Evolutionary conservation across 2,113 vertebrate genomes (phyloP).

Genomic region (Xyliphius kryptos): DNA sequence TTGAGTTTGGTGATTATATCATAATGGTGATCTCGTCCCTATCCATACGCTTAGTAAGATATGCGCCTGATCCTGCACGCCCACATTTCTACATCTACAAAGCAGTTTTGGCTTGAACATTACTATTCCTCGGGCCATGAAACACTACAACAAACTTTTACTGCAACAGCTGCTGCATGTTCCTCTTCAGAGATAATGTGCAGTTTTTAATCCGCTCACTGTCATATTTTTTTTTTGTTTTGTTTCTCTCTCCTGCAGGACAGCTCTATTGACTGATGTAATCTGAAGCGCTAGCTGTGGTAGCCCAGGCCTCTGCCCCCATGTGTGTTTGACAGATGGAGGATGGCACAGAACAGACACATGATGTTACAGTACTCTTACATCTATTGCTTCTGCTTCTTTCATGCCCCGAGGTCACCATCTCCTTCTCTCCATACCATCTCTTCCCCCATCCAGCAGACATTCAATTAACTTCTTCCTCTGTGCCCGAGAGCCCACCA

Average conservation of each 20-base stretch:
- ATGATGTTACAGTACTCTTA: conserved; percentile 16
- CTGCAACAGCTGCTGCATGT: conserved; percentile 1
- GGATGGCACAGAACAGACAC: conserved; percentile 7
- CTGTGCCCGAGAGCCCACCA: conserved; percentile 2
- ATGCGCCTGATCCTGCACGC: not conserved
- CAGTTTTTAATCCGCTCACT: conserved; percentile 4
- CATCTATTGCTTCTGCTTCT: conserved; percentile 8
- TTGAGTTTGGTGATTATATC: no score
- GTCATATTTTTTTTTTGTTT: not conserved
- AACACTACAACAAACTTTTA: not conserved
- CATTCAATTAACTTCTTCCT: conserved; percentile 32
- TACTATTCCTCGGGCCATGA: not conserved
- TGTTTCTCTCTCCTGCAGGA: conserved; percentile 16
- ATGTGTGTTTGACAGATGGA: conserved; percentile 41
- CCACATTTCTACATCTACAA: not conserved
- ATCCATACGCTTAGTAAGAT: no score
- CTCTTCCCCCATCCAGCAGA: not conserved
- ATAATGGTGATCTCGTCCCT: no score
- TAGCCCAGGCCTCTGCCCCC: conserved; percentile 16
- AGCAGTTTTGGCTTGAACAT: not conserved
- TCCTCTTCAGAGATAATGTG: conserved; percentile 1
- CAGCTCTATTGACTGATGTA: conserved; percentile 45
- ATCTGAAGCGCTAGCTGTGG: conserved; percentile 27
- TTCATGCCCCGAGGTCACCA: conserved; percentile 10
- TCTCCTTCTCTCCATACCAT: conserved; percentile 4